These are phyloP conservation scores for Cyprinodon tularosa DNA, from an alignment of 2,113 vertebrate species.

Conservation along the genomic window DNA sequence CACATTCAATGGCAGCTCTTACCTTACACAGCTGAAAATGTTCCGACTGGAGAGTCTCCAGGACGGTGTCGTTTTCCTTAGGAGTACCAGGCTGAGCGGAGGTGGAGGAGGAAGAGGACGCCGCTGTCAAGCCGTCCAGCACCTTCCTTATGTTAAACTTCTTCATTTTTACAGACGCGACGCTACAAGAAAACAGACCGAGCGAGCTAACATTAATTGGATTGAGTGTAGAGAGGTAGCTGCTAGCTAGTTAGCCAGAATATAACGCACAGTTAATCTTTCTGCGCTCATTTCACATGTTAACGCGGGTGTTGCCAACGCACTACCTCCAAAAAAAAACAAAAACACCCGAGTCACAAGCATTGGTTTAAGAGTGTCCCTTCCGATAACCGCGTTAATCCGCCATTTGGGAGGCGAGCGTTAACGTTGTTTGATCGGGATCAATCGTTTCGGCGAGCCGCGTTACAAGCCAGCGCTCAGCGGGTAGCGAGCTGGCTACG, in stretches of 20 bases:
- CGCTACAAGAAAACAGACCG: conserved; percentile 36
- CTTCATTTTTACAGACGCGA: conserved; percentile 83
- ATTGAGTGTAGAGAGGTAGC: conserved; percentile 34
- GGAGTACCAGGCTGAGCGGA: conserved; percentile 75
- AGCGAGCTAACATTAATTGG: conserved; percentile 62
- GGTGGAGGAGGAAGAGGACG: conserved; percentile 78
- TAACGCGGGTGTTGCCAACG: conserved; percentile 64
- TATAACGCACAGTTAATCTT: conserved; percentile 70
- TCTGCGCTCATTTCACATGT: conserved; percentile 71
- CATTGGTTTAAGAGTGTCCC: conserved; percentile 29
- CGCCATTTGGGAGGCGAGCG: conserved; percentile 58
- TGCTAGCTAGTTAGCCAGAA: conserved; percentile 68
- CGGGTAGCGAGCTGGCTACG: conserved; percentile 71
- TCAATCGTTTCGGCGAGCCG: conserved; percentile 59
- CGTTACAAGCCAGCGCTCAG: conserved; percentile 62
- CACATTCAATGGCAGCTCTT: conserved; percentile 50
- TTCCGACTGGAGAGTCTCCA: conserved; percentile 94
- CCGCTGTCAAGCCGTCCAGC: conserved; percentile 94
- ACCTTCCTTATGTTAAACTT: conserved; percentile 99
- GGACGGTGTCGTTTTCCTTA: conserved; percentile 87
- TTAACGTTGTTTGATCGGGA: conserved; percentile 52
- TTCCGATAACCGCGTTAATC: conserved; percentile 39
- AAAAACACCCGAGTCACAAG: conserved; percentile 22
- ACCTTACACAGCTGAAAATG: conserved; percentile 99
- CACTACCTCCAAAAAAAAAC: conserved; percentile 37